Conservation (phyloP, 2,113 vertebrate species). For the Cochlearius cochlearius region DNA sequence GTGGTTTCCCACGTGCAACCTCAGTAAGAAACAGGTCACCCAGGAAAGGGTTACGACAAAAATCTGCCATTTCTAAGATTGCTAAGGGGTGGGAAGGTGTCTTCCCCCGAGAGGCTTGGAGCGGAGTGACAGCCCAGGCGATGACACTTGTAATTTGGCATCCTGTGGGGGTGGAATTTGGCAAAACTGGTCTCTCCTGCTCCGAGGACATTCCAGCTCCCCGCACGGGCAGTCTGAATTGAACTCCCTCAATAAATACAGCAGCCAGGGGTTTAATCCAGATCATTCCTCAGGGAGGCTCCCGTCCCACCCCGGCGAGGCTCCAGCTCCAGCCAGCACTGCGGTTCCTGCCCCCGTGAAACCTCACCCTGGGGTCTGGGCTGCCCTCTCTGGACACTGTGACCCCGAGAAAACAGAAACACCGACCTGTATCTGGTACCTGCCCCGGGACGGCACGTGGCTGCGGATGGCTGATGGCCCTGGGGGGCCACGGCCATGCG, state of each 20-base stretch:
- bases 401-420: accelerated
- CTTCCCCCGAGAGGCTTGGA: background rate
- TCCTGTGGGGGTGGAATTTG: conserved; percentile 13
- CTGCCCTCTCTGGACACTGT: background rate
- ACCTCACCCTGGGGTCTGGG: background rate
- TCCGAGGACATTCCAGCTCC: conserved; percentile 8
- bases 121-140: background rate
- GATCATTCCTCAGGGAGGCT: background rate
- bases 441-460: accelerated
- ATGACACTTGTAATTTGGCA: conserved; percentile 2
- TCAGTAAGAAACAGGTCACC: background rate
- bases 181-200: conserved; percentile 58
- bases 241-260: background rate
- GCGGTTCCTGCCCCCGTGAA: accelerated
- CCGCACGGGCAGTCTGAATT: background rate
- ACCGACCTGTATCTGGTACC: accelerated
- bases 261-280: background rate
- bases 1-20: background rate
- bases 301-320: accelerated
- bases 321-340: background rate
- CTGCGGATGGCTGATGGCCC: background rate
- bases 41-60: background rate
- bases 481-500: background rate
- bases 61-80: background rate
- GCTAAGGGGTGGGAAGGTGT: background rate